Evolutionary conservation across 2,113 vertebrate species (phyloP), one percentile per base, ranked within the genome.

Genomic region (Prochilodus magdalenae): DNA sequence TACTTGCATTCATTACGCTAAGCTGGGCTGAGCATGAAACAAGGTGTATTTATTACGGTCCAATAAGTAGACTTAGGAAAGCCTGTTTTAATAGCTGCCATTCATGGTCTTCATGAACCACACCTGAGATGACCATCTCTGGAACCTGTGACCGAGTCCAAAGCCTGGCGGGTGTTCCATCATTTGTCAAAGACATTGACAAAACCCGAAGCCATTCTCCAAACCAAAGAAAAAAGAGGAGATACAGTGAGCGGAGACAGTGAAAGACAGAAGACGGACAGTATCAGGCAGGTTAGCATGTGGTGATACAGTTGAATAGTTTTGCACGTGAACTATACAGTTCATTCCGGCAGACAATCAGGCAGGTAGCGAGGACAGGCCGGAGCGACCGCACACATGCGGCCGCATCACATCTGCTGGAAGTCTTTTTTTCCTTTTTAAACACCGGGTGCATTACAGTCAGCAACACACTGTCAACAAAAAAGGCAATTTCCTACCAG

Each of bases 131-230:
- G 62, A 24, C 79, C 53, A 75, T 33, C 49, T 79, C 79, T 66
- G 66, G 79, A 78, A 78, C 75, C 30, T 76, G 62, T 82, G 69
- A 30, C 44, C 59, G 47, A 72, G 77, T 51, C 44, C 66, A 62
- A 74, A 83, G 79, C 81, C 40, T 66, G 18, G 40, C 16, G 15
- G 30, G 79, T 30, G 27, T 72, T 60, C 79, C 30, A 47, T 47
- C 12, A 67, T 82, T 65, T 85, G 70, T 30, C 65, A 44, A 55
- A 70, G 30, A 59, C 22, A 51, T 72, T 81, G 83, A 79, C 63
- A 72, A 55, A 74, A 77, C 59, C 70, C 73, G 53, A 81, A 67
- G 66, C 55, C 67, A 80, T 79, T 87, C 70, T 57, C 30, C 65
- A 49, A 83, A 76, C 7, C 57, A 33, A 75, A 65, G 15, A 73